A percentile compares a stretch with the other conserved stretches of the same genome.
Conservation (phyloP, 2,888 invertebrate genomes). For the Mimumesa dahlbomi region DNA sequence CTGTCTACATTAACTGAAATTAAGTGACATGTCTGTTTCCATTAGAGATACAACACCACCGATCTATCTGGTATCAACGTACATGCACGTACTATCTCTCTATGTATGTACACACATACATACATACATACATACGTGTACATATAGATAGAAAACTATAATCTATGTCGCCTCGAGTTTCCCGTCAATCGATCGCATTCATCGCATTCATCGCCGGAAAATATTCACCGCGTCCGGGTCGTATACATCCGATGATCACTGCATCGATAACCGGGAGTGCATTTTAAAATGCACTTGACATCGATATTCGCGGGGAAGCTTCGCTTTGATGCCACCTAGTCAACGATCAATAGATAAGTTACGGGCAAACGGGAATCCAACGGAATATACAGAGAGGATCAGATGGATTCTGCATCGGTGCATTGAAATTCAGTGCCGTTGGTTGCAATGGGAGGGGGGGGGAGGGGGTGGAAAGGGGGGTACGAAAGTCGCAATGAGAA, state of each 20-base stretch:
- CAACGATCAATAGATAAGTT: conserved; percentile 55
- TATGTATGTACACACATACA: no score
- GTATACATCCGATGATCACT: not conserved
- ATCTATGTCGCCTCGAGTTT: not conserved
- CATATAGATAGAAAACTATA: no score
- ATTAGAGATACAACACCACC: no score
- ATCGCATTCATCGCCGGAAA: not conserved
- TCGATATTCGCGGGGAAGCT: conserved; percentile 35
- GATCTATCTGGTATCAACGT: no score
- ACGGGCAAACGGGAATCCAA: conserved; percentile 46
- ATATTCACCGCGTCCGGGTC: not conserved
- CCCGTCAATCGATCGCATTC: no score
- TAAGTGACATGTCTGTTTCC: no score
- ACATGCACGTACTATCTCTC: no score
- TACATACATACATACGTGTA: not conserved
- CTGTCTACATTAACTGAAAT: no score
- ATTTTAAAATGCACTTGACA: conserved; percentile 14
- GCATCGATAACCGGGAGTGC: not conserved
- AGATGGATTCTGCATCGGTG: conserved; percentile 45
- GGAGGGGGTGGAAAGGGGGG: no score
- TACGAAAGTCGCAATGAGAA: conserved; percentile 46
- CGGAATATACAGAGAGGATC: conserved; percentile 28
- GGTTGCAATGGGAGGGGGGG: conserved; percentile 5
- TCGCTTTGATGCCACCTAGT: conserved; percentile 23
- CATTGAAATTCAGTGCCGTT: conserved; percentile 59